Evolutionary conservation across 1,140 invertebrate species (phyloP), one percentile per base, ranked within the genome.

Genomic region (Zaprionus davidi): DNA sequence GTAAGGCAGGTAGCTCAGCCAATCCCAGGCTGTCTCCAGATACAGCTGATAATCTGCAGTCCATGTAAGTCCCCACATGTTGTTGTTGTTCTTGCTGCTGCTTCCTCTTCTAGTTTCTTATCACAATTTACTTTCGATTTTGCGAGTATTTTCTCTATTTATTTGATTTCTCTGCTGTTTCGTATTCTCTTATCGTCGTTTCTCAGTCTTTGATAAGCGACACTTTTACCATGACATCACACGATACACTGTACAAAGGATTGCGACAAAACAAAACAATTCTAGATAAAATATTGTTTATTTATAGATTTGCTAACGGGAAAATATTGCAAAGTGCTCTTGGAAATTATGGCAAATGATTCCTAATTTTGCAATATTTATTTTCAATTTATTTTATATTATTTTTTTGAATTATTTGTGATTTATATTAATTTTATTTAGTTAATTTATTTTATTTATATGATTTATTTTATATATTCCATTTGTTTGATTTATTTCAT

Each of bases 161-260:
- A 41, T 73, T 60, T 26, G 34, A 65, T 73, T 79, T 58, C 53
- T 41, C 26, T 41, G 44, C 26, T 46, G 46, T 22, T 49, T 20
- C 20, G 20, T 22, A 13, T 17, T 46, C n/a, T 24, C 11, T 20
- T 72, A 44, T 38, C 63, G 58, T 58, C 53, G 70, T 28, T 71
- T 78, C 36, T 78, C 65, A 65, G 31, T 68, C 41, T 63, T 41
- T 60, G 82, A 85, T 85, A 81, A 85, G 71, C 56, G 60, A 75
- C 71, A 76, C 60, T 65, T 70, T 56, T 76, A 53, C 65, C 71
- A 73, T 79, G 79, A 86, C 76, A 78, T 88, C 80, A 83, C 80
- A 83, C 71, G 73, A 67, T 55, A 59, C 77, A 80, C 83, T 86
- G 22, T 36, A 68, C 60, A 67, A 59, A 58, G 58, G 63, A 66